These are phyloP conservation scores for Adela reaumurella DNA, from an alignment of 2,888 invertebrate genomes.

Conservation along the genomic window DNA sequence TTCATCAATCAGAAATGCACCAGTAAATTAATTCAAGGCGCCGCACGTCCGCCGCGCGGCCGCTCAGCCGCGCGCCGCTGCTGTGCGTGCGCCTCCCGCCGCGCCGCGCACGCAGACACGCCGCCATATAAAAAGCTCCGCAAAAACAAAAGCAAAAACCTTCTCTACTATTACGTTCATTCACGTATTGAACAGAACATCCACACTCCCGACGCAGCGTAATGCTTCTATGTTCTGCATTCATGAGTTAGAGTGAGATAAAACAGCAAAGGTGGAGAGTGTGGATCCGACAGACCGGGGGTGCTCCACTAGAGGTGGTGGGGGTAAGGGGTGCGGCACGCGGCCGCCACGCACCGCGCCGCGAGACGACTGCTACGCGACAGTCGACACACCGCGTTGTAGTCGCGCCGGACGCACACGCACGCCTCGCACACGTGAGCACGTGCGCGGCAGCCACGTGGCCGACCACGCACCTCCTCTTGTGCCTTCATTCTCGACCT, in stretches of 20 bases:
- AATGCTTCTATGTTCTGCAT: no score
- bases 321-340: constrained; percentile 27
- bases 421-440: constrained; percentile 42
- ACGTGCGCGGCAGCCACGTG: constrained; percentile 19
- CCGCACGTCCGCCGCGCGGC: background rate
- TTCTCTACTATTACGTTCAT: background rate
- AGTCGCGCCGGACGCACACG: constrained; percentile 43
- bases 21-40: no score
- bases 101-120: constrained; percentile 5
- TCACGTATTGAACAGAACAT: no score
- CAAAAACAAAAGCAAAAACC: constrained; percentile 12
- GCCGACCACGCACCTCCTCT: constrained; percentile 25
- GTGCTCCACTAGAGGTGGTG: no score
- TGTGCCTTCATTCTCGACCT: no score
- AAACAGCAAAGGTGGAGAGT: no score
- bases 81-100: constrained; percentile 10
- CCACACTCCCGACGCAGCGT: constrained; percentile 17
- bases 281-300: constrained; percentile 19
- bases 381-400: constrained; percentile 22
- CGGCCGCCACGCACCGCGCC: constrained; percentile 40
- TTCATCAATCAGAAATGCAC: no score
- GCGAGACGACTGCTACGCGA: constrained; percentile 19
- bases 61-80: constrained; percentile 2
- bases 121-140: background rate
- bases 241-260: no score